These are phyloP conservation scores for Melospiza melodia DNA, from an alignment of 2,113 vertebrate genomes.

Conservation along the genomic window DNA sequence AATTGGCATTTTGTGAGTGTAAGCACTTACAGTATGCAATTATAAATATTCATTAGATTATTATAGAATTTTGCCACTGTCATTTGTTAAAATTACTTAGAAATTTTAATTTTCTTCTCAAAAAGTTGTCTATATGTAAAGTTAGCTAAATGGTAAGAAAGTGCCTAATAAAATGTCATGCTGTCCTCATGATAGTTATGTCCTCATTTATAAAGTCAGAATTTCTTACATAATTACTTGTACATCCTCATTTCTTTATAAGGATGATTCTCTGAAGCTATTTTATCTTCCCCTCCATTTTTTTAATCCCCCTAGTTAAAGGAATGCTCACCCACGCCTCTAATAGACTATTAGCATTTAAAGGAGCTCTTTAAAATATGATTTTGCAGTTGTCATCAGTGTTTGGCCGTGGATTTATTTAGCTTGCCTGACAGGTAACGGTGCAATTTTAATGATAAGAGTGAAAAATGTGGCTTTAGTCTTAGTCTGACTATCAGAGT, in stretches of 20 bases:
- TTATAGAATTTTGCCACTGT: not conserved
- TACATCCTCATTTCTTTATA: not conserved
- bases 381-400: not conserved
- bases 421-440: not conserved
- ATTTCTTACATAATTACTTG: not conserved
- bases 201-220: not conserved
- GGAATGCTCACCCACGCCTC: rapidly evolving
- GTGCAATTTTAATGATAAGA: not conserved
- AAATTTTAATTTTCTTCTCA: not conserved
- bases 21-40: not conserved
- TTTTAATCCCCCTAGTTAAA: not conserved
- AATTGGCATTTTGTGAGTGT: constrained; percentile 7
- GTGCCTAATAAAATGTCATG: not conserved
- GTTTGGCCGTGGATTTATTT: constrained; percentile 1
- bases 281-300: not conserved
- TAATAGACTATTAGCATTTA: not conserved
- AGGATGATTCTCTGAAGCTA: not conserved
- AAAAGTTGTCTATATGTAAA: not conserved
- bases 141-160: not conserved
- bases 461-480: not conserved
- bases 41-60: constrained; percentile 14
- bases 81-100: not conserved
- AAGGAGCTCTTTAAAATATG: not conserved
- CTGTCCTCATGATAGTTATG: not conserved
- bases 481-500: not conserved